Conservation (phyloP, 2,888 invertebrate species). For the Zootermopsis nevadensis region DNA sequence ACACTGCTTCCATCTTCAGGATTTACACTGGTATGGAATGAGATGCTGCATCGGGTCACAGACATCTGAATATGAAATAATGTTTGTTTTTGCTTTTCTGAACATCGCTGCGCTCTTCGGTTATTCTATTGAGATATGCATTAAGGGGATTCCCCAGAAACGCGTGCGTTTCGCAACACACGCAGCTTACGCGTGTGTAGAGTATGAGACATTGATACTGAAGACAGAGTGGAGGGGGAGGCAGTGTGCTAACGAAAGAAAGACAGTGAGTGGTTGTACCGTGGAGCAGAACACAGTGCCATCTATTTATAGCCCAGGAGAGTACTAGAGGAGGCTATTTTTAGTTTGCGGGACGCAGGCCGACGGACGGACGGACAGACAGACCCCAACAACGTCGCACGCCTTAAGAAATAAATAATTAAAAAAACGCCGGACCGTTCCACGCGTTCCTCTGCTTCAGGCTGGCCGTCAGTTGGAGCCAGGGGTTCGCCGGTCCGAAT, state of each 20-base stretch:
- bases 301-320: neutral
- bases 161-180: neutral
- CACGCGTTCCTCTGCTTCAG: neutral
- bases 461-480: slow-evolving; percentile 5
- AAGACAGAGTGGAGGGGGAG: neutral
- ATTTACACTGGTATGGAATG: no score
- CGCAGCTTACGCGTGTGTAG: neutral
- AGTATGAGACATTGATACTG: neutral
- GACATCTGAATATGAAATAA: no score
- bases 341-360: slow-evolving; percentile 18
- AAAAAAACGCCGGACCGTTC: neutral
- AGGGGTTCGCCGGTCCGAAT: neutral
- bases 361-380: neutral
- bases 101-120: no score
- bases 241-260: neutral
- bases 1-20: no score
- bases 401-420: neutral
- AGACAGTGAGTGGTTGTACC: neutral
- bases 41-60: no score
- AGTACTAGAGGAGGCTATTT: neutral
- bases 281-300: slow-evolving; percentile 16
- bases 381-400: slow-evolving; percentile 5
- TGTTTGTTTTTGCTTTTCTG: no score
- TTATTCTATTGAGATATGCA: no score
- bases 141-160: neutral